Conservation (phyloP, 53 echinoderm and acorn worm species). For the Paelopatides confundens region DNA sequence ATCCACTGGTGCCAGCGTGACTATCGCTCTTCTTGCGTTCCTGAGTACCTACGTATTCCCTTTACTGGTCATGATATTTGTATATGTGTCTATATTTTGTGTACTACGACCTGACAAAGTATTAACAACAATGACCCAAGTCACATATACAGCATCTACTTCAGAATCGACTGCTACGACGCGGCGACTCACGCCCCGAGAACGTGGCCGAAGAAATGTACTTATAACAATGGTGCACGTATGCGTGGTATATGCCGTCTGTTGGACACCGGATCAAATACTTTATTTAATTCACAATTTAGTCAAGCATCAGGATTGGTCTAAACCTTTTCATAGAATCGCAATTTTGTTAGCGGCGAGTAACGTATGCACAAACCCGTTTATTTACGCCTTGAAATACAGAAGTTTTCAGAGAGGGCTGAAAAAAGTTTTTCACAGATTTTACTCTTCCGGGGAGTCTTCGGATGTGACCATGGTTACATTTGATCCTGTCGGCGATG, state of each 20-base stretch:
- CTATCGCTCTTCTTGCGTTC: slow-evolving; percentile 1
- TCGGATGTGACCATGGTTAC: too few relatives aligned
- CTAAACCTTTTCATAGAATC: not conserved
- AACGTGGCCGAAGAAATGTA: not conserved
- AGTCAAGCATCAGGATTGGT: not conserved
- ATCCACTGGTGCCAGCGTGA: not conserved
- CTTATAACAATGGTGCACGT: slow-evolving; percentile 5
- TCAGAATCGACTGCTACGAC: not conserved
- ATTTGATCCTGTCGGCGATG: too few relatives aligned
- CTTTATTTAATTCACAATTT: slow-evolving; percentile 16
- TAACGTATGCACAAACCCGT: slow-evolving; percentile 5
- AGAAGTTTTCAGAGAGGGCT: slow-evolving; percentile 25
- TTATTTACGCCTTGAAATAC: slow-evolving; percentile 25
- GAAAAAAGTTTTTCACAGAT: slow-evolving; percentile 9
- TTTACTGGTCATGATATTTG: slow-evolving; percentile 10
- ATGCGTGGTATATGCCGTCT: slow-evolving; percentile 6
- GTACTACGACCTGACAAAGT: slow-evolving; percentile 6
- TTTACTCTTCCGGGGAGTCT: not conserved
- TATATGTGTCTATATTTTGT: not conserved
- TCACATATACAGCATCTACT: not conserved
- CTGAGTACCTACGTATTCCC: not conserved
- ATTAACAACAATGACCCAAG: not conserved
- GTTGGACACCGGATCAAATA: slow-evolving; percentile 39
- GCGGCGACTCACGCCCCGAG: not conserved
- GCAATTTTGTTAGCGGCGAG: slow-evolving; percentile 10